phyloP scores from a whole-genome alignment of 2,113 vertebrate genomes.

The Grallaria varia region DNA sequence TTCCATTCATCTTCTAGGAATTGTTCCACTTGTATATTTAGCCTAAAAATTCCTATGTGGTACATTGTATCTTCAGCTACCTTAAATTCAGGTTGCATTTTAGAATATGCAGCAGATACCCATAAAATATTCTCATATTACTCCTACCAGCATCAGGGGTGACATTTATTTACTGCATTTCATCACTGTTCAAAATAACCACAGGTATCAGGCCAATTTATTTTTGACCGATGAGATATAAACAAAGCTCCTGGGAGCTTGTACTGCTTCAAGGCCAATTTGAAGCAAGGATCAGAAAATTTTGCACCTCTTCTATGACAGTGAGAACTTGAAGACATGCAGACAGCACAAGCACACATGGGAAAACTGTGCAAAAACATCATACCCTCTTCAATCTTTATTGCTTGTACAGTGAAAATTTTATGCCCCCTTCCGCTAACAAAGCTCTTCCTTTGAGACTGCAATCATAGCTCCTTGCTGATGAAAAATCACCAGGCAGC shows the following conservation, averaged over 20 bases:
- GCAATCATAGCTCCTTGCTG: background rate
- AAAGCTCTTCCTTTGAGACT: background rate
- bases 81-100: slow-evolving; percentile 10
- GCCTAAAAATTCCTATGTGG: background rate
- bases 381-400: background rate
- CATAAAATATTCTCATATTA: slow-evolving; percentile 23
- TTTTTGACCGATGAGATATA: slow-evolving; percentile 45
- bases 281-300: slow-evolving; percentile 48
- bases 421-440: background rate
- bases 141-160: slow-evolving; percentile 42
- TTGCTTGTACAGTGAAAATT: background rate
- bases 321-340: background rate
- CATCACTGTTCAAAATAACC: slow-evolving; percentile 41
- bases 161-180: slow-evolving; percentile 67
- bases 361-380: background rate
- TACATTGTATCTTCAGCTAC: slow-evolving; percentile 21
- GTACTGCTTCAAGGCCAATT: slow-evolving; percentile 62
- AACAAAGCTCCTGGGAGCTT: slow-evolving; percentile 52
- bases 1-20: background rate
- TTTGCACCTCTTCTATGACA: slow-evolving; percentile 2
- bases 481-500: background rate
- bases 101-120: slow-evolving; percentile 8
- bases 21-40: background rate
- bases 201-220: slow-evolving; percentile 43
- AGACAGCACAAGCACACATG: background rate